A percentile compares a stretch with the other conserved stretches of the same genome.
phyloP scores from a whole-genome alignment of 2,113 vertebrate genomes.

The Galemys pyrenaicus region DNA sequence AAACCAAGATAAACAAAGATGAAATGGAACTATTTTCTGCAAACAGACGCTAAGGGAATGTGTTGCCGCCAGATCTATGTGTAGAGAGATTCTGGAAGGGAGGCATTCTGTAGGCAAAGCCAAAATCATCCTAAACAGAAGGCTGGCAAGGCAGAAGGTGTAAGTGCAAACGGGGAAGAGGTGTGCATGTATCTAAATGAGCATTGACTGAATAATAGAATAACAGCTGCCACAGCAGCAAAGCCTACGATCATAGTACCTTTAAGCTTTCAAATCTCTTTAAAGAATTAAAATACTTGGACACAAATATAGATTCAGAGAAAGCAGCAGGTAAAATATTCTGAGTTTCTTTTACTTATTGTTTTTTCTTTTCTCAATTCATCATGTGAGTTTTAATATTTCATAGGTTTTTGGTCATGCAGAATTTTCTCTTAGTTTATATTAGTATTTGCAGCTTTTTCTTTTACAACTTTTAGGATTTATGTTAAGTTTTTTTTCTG shows the following conservation, averaged over 20 bases:
- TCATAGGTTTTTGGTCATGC: background rate
- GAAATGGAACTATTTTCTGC: background rate
- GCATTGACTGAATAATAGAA: background rate
- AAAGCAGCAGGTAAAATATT: background rate
- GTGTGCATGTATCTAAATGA: background rate
- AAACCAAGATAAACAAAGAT: background rate
- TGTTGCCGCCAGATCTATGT: background rate
- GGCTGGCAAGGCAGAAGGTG: background rate
- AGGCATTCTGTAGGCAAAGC: background rate
- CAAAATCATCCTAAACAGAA: background rate
- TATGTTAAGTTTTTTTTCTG: background rate
- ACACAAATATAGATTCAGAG: background rate
- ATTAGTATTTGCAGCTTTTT: background rate
- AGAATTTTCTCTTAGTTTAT: background rate
- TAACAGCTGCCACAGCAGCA: background rate
- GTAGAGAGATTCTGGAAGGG: background rate
- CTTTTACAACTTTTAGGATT: background rate
- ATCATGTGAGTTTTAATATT: background rate
- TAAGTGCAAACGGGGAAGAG: background rate
- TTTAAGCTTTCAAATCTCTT: background rate
- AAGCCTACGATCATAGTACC: background rate
- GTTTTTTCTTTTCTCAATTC: background rate
- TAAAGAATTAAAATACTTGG: background rate
- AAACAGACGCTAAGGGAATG: background rate
- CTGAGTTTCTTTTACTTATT: background rate